Base-by-base conservation (phyloP, 1,140 invertebrate genomes). In the Stegodyphus dumicola region DNA sequence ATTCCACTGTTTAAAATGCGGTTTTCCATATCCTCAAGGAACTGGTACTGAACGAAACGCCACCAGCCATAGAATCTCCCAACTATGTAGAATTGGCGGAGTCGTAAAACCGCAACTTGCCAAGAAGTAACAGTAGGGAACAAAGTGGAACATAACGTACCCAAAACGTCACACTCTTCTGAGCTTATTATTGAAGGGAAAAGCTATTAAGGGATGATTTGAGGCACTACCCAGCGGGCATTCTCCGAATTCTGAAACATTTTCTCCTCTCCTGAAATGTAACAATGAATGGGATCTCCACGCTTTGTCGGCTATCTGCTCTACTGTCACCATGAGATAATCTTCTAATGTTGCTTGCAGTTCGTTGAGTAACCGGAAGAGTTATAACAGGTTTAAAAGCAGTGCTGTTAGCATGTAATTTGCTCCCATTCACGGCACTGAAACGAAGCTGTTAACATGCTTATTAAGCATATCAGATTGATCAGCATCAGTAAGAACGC, bases 101-200 rank as follows among this genome's bases (percentile, higher is more conserved):
- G 33, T 3, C 33, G 33, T 1, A 33, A 33, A 33, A 33, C 33
- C 33, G 33, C 33, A 33, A 33, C 33, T 33, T 33, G 33, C 33
- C 33, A 33, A 33, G 33, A 33, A 33, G 33, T 33, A 33, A 33
- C 33, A 33, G 33, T 33, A 33, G 33, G 3, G 33, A 51, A 56
- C 66, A 65, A 79, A 79, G 7, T 79, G 77, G 77, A 79, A 66
- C 77, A 79, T 70, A 54, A 10, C 66, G 77, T 79, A 79, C 77
- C 76, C 77, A n/a, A 77, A 77, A n/a, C 56, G 75, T 48, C 52
- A 65, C 65, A 66, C 51, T 60, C 64, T 33, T 6, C 33, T 77
- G 76, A 5, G 60, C 60, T 56, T 33, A 67, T 67, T 77, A 48
- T 56, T 51, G 9, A 60, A 60, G 56, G 53, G 33, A n/a, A 33